Percentiles rank a stretch among this genome's conserved stretches.
Evolutionary conservation across 2,113 vertebrate genomes (phyloP).

Genomic region (Mustelus asterias): DNA sequence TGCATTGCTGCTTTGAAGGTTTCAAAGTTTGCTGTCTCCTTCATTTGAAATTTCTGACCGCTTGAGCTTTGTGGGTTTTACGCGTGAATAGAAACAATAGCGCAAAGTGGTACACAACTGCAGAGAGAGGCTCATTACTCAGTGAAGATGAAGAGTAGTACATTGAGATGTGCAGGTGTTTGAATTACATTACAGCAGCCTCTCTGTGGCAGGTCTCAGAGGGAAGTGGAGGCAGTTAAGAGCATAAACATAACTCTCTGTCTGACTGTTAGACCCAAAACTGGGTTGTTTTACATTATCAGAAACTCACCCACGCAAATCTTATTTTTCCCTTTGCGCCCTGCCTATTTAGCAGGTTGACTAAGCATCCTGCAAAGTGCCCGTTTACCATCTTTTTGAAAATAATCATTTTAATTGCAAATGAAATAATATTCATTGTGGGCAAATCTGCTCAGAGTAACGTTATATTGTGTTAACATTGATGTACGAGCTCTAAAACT

Average conservation of each 20-base stretch:
- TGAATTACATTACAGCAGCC: conserved; percentile 17
- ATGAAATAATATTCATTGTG: neutral
- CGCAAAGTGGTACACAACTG: neutral
- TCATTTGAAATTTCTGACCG: neutral
- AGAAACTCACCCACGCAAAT: conserved; percentile 32
- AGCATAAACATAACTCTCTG: conserved; percentile 31
- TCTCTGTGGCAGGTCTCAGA: conserved; percentile 23
- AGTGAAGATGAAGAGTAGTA: neutral
- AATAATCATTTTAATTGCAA: neutral
- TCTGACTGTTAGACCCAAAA: conserved; percentile 33
- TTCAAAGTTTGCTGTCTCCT: neutral
- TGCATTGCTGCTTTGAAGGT: neutral
- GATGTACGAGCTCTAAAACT: no score
- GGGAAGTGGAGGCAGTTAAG: conserved; percentile 27
- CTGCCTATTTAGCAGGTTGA: neutral
- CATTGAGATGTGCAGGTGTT: conserved; percentile 7
- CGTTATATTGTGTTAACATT: neutral
- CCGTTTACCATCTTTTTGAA: neutral
- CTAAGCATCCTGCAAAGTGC: neutral
- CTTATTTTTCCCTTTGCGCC: neutral
- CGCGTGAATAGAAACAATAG: neutral
- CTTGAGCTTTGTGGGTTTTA: neutral
- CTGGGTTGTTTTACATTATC: conserved; percentile 4
- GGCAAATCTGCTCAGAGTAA: neutral
- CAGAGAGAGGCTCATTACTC: neutral